Evolutionary conservation across 2,797 vertebrate species (phyloP), one percentile per base, ranked within the genome.

Genomic region (Rhinogobio ventralis): DNA sequence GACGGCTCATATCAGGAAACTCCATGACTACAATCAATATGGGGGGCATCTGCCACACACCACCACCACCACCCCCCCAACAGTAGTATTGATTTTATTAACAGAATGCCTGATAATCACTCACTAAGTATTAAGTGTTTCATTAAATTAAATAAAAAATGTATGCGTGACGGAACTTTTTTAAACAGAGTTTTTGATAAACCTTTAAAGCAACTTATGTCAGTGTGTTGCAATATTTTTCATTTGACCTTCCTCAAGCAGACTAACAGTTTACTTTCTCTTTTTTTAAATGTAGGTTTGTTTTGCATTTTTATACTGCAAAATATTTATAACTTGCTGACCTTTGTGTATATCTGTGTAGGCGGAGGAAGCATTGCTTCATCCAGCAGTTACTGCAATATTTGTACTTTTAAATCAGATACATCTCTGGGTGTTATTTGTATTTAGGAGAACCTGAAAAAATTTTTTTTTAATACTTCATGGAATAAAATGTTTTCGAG

Each of bases 291-390:
- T 30, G 1, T 45, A 14, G 60, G 36, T 73, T 62, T 10, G 45
- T 9, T 49, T 66, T 73, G 13, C 55, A 23, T 28, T 72, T 60
- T 72, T 57, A n/a, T 8, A 15, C 39, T n/a, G 51, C 13, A n/a
- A 75, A 55, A n/a, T 75, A 36, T 55, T 75, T 55, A 42, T 55
- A 60, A n/a, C 55, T 82, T 73, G 14, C 55, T 73, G 80, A 49
- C 68, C 69, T 81, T 81, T 60, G 55, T 82, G 53, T 36, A 0
- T n/a, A 1, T 49, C 7, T 15, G 39, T 49, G 69, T 68, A 33
- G 79, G 66, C 28, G 25, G 30, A 46, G 17, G 28, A 79, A 67
- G 45, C 20, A 51, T 17, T 20, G 39, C 25, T 72, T 81, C 74
- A 57, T 60, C 6, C 51, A 30, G 51, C 51, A 46, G 42, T 62